These are phyloP conservation scores for Cosmia pyralina DNA, from an alignment of 2,888 invertebrate genomes.

Conservation along the genomic window DNA sequence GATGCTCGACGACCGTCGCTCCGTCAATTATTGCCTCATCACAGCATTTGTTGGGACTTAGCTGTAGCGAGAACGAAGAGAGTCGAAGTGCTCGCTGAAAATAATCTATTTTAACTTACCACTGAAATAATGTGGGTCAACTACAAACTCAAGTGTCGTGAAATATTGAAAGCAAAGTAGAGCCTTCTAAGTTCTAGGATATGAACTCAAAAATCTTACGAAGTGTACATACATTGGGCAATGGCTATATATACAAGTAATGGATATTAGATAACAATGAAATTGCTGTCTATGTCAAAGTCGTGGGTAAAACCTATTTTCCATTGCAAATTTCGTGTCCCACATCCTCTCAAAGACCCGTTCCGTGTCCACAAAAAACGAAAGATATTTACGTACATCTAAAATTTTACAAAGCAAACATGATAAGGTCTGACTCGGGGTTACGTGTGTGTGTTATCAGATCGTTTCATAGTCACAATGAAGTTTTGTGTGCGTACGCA, in stretches of 20 bases:
- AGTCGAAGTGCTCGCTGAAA: conserved; percentile 26
- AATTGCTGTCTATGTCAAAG: conserved; percentile 39
- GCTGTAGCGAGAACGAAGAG: conserved; percentile 10
- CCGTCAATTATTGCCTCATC: conserved; percentile 41
- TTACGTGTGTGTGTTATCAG: conserved; percentile 77
- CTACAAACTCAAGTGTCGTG: conserved; percentile 19
- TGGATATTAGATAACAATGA: conserved; percentile 17
- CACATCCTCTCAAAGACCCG: conserved; percentile 42
- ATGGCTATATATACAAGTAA: conserved; percentile 1
- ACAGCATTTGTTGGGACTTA: conserved; percentile 49
- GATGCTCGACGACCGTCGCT: conserved; percentile 8
- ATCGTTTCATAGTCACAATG: conserved; percentile 74
- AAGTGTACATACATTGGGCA: conserved; percentile 8
- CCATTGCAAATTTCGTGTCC: conserved; percentile 38
- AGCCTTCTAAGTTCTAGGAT: conserved; percentile 20
- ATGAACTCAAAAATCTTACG: conserved; percentile 11
- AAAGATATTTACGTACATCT: conserved; percentile 64
- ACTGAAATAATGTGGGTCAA: conserved; percentile 38
- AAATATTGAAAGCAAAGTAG: conserved; percentile 41
- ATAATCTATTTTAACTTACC: conserved; percentile 40
- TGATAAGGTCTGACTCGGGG: conserved; percentile 77
- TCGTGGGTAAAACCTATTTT: conserved; percentile 42
- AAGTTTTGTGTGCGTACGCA: conserved; percentile 77
- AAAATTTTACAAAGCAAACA: conserved; percentile 80
- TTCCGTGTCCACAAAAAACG: conserved; percentile 46